Conservation (phyloP, 2,113 vertebrate species). For the Strix aluco region DNA sequence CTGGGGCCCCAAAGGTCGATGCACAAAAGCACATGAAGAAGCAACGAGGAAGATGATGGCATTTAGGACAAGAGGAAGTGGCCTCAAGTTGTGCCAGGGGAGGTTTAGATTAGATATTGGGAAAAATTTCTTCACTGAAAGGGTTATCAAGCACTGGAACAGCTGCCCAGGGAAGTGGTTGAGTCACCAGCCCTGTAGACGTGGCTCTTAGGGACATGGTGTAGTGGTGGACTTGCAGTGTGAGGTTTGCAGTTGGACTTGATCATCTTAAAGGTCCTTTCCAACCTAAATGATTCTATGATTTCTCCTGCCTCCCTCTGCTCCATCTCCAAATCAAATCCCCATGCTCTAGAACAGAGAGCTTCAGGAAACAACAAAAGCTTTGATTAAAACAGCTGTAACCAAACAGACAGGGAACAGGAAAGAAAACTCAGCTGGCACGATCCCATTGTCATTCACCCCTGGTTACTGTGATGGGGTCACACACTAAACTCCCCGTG, state of each 20-base stretch:
- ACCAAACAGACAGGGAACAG: neutral
- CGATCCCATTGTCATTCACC: neutral
- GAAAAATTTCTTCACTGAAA: neutral
- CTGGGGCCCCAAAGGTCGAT: neutral
- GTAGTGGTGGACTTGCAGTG: neutral
- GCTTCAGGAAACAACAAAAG: neutral
- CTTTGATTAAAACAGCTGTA: neutral
- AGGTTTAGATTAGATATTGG: neutral
- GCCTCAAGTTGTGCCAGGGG: neutral
- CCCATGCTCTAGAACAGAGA: neutral
- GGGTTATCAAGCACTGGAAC: neutral
- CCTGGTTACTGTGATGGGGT: neutral
- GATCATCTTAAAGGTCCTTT: neutral
- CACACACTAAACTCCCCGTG: neutral
- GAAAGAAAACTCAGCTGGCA: neutral
- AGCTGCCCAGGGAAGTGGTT: neutral
- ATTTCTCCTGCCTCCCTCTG: neutral
- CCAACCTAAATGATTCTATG: no score
- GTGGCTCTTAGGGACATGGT: no score
- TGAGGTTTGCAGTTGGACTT: neutral
- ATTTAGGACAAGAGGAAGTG: neutral
- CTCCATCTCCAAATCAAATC: neutral
- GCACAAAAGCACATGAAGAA: rapidly evolving
- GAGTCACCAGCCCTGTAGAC: rapidly evolving
- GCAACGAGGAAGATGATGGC: neutral